These are phyloP conservation scores for Leucoma salicis DNA, from an alignment of 2,888 invertebrate genomes.

Conservation along the genomic window DNA sequence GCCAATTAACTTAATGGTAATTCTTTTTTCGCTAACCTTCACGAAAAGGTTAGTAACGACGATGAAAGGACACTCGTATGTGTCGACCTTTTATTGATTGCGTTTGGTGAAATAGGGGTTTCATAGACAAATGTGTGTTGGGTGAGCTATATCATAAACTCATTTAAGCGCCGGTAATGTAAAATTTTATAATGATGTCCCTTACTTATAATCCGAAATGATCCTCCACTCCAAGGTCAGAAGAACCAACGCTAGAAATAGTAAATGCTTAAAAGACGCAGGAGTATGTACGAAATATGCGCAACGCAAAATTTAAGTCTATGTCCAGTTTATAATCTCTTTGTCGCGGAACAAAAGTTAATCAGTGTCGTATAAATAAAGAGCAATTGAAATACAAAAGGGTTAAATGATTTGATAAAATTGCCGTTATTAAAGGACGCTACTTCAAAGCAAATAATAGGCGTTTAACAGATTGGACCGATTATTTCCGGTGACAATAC, in stretches of 20 bases:
- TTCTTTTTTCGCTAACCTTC: constrained; percentile 61
- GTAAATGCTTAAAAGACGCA: too few relatives aligned
- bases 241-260: too few relatives aligned
- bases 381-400: constrained; percentile 9
- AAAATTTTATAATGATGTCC: too few relatives aligned
- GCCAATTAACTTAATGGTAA: constrained; percentile 76
- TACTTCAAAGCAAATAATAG: constrained; percentile 10
- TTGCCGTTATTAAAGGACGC: constrained; percentile 8
- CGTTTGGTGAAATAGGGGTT: constrained; percentile 14
- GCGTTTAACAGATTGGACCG: constrained; percentile 5
- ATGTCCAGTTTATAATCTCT: constrained; percentile 5
- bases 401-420: constrained; percentile 19
- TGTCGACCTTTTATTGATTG: constrained; percentile 38
- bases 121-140: background rate
- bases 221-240: too few relatives aligned
- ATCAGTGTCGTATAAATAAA: constrained; percentile 12
- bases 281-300: too few relatives aligned
- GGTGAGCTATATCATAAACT: too few relatives aligned
- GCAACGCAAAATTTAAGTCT: too few relatives aligned
- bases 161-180: too few relatives aligned
- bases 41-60: constrained; percentile 38
- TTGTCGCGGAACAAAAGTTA: constrained; percentile 18
- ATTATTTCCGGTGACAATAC: constrained; percentile 5
- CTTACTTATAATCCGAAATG: too few relatives aligned
- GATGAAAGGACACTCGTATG: constrained; percentile 34